A percentile compares a stretch with the other conserved stretches of the same genome.
Conservation (phyloP, 1,140 invertebrate species). For the Wasmannia auropunctata region DNA sequence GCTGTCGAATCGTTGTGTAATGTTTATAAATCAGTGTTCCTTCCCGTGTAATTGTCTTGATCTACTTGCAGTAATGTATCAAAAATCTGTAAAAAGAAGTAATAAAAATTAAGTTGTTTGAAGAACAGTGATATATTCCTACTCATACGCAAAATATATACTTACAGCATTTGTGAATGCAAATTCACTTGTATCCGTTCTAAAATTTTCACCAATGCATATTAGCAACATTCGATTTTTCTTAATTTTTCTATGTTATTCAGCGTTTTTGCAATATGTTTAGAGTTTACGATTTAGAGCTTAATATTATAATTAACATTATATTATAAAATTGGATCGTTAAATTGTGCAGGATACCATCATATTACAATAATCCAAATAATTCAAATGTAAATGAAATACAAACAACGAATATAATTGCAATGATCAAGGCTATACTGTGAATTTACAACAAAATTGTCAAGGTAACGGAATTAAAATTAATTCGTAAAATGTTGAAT, state of each 20-base stretch:
- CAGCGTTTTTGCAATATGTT: constrained; percentile 37
- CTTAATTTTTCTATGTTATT: constrained; percentile 61
- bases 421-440: neutral
- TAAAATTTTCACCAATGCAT: constrained; percentile 47
- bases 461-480: too few species aligned
- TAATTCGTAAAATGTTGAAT: too few species aligned
- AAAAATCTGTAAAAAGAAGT: constrained; percentile 61
- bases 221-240: constrained; percentile 62
- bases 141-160: neutral
- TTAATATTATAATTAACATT: neutral
- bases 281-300: neutral
- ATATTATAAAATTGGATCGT: neutral
- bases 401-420: neutral
- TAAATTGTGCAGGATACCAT: neutral
- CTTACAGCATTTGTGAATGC: constrained; percentile 54
- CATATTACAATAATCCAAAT: neutral
- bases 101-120: neutral
- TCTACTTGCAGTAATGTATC: neutral
- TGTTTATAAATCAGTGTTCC: constrained; percentile 56
- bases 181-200: constrained; percentile 62
- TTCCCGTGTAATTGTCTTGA: neutral
- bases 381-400: neutral
- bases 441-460: too few species aligned
- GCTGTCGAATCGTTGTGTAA: constrained; percentile 68
- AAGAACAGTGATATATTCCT: neutral